A percentile compares a stretch with the other conserved stretches of the same genome.
phyloP scores from a whole-genome alignment of 2,113 vertebrate species.

The Pleuronectes platessa region DNA sequence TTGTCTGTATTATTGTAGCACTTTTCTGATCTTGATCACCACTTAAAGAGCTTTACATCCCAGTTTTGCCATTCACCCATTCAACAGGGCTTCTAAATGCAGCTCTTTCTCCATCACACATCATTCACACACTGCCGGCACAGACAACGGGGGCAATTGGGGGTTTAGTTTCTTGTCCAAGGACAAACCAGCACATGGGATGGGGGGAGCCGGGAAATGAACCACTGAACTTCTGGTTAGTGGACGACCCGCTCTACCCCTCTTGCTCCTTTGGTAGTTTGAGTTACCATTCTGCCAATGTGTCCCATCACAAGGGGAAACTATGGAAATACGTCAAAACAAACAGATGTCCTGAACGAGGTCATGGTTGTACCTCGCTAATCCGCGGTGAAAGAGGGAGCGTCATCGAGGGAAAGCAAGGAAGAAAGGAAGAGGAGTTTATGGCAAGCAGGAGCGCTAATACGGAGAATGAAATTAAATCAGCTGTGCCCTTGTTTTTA shows the following conservation, averaged over 20 bases:
- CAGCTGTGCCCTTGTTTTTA: conserved; percentile 74
- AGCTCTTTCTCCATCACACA: not conserved
- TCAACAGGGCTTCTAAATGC: too few species aligned
- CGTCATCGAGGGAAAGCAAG: not conserved
- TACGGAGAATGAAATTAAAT: conserved; percentile 65
- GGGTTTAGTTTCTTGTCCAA: too few species aligned
- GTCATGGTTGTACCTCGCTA: conserved; percentile 46
- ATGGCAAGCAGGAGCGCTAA: conserved; percentile 5
- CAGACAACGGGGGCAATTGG: too few species aligned
- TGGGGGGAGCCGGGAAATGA: not conserved
- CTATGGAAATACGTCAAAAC: conserved; percentile 69
- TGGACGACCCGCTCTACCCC: not conserved
- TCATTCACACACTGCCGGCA: not conserved
- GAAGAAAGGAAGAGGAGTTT: not conserved
- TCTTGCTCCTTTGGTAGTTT: conserved; percentile 16
- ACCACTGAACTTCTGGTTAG: too few species aligned
- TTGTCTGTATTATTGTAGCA: too few species aligned
- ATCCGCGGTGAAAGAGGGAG: conserved; percentile 26
- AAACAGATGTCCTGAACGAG: conserved; percentile 58
- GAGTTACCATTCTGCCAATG: conserved; percentile 3
- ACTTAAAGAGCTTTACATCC: not conserved
- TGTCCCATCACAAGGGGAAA: conserved; percentile 44
- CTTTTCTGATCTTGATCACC: too few species aligned
- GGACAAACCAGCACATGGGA: not conserved
- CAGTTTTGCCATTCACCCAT: not conserved